Percentiles rank a stretch among this genome's conserved stretches.
phyloP scores from a whole-genome alignment of 2,113 vertebrate genomes.

The Pelecanus crispus region DNA sequence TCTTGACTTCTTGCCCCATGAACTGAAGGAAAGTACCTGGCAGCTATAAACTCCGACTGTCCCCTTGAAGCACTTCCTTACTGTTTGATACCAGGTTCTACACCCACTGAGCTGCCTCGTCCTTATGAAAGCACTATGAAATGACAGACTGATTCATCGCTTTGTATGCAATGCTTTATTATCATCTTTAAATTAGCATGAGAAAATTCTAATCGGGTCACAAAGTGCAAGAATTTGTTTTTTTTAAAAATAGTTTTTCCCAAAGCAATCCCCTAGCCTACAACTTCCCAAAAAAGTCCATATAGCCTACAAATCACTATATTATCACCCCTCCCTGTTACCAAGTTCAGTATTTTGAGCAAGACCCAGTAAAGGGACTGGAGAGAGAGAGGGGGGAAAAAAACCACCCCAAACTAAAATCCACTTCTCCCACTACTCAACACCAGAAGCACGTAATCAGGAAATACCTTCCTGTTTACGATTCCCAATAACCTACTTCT shows the following conservation, averaged over 20 bases:
- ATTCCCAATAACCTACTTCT: neutral
- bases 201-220: neutral
- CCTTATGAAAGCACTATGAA: neutral
- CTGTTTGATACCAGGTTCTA: neutral
- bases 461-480: neutral
- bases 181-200: neutral
- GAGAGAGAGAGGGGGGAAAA: accelerated
- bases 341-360: neutral
- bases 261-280: neutral
- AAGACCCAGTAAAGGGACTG: neutral
- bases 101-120: neutral
- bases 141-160: neutral
- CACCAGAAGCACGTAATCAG: neutral
- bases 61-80: neutral
- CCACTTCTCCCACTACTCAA: neutral
- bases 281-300: too few species aligned
- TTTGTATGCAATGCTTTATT: neutral
- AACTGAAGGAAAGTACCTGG: neutral
- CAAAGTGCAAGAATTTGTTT: neutral
- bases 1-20: neutral
- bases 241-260: neutral
- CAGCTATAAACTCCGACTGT: neutral
- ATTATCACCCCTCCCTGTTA: neutral
- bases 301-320: neutral
- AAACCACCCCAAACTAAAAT: neutral